Base-by-base conservation (phyloP, 2,888 invertebrate species). In the Augiades crinisus region DNA sequence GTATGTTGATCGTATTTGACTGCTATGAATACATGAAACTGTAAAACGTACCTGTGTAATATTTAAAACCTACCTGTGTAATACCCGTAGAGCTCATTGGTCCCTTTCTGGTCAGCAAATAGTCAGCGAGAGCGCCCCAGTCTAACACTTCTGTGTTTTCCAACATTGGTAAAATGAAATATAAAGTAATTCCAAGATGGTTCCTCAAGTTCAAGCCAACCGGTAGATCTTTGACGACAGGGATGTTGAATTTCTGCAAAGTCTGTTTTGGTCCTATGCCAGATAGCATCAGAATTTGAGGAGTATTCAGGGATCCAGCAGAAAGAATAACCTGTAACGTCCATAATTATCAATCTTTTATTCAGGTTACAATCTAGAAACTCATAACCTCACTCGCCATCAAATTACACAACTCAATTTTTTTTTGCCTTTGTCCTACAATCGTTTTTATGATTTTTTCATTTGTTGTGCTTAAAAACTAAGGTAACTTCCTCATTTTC, bases 251-350 rank as follows among this genome's bases (percentile, higher is more conserved):
- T 53, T 87, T 82, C 36, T 90, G 76, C 2, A 94, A 75, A 37
- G 92, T 92, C 5, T 90, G 85, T 62, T 87, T 91, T 0, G 94
- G 93, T 0, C 94, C 94, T 6, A 94, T 88, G 4, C 94, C 94
- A 0, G 94, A 94, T 3, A 93, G 86, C 2, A 94, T 68, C 3
- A 94, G 82, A 7, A 94, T 77, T 75, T 94, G 93, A 0, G 94
- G 94, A 0, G 93, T 92, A 72, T 94, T 94, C 5, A 94, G 71
- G 0, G 94, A 90, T 0, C 94, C 94, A 3, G 88, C 92, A 1
- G 92, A 91, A 10, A 94, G 67, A 36, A 94, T 84, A 0, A 90
- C 89, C 88, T 92, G 56, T 3, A 55, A 55, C 3, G 16, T n/a
- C n/a, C n/a, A n/a, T n/a, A n/a, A n/a, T n/a, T n/a, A n/a, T n/a